Percentiles rank a stretch among this genome's conserved stretches.
Conservation (phyloP, 2,888 invertebrate species). For the Incurvaria masculella region DNA sequence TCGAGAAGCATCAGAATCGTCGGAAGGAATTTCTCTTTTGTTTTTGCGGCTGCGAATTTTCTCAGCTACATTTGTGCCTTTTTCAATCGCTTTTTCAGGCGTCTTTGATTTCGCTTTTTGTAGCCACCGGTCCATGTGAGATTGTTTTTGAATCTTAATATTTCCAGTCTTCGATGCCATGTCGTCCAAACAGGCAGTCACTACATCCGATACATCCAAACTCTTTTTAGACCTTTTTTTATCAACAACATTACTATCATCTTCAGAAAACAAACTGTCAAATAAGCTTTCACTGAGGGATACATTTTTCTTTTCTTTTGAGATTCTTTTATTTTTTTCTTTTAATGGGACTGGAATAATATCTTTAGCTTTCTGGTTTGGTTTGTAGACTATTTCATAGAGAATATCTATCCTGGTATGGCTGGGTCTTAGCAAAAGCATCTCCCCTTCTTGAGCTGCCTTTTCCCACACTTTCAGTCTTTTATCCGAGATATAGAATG, state of each 20-base stretch:
- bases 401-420: conserved; percentile 56
- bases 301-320: conserved; percentile 29
- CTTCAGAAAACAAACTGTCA: conserved; percentile 45
- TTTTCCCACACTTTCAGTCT: conserved; percentile 62
- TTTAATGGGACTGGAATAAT: conserved; percentile 26
- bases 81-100: conserved; percentile 30
- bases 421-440: conserved; percentile 53
- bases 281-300: conserved; percentile 48
- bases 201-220: conserved; percentile 44
- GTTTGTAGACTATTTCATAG: conserved; percentile 28
- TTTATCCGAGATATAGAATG: conserved; percentile 52
- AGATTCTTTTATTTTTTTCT: conserved; percentile 30
- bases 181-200: conserved; percentile 47
- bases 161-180: conserved; percentile 51
- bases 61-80: conserved; percentile 21
- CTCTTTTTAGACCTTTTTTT: conserved; percentile 27
- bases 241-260: conserved; percentile 32
- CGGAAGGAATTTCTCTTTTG: conserved; percentile 5
- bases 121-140: conserved; percentile 52
- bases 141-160: conserved; percentile 46
- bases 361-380: conserved; percentile 21
- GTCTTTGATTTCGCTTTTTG: conserved; percentile 52
- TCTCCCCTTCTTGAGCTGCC: conserved; percentile 75
- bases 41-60: conserved; percentile 14
- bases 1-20: not conserved